Conservation (phyloP, 2,888 invertebrate genomes). For the Parochlus steinenii region DNA sequence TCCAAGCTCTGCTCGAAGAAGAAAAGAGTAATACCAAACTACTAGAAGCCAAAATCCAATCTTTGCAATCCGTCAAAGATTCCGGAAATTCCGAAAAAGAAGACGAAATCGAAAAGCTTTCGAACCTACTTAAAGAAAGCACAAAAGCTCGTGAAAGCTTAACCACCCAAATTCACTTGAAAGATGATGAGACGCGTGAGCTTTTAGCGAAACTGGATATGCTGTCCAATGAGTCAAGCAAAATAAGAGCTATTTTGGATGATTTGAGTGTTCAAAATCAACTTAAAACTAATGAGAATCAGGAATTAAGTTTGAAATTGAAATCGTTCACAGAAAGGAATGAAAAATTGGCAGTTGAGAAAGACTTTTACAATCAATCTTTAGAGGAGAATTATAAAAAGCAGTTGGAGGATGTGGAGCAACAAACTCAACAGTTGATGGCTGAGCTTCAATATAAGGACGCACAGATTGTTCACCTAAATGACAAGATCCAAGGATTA, state of each 20-base stretch:
- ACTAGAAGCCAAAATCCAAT: slow-evolving; percentile 20
- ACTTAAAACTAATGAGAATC: slow-evolving; percentile 17
- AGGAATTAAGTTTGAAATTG: slow-evolving; percentile 16
- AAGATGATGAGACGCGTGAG: slow-evolving; percentile 14
- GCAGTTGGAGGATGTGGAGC: slow-evolving; percentile 14
- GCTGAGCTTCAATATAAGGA: slow-evolving; percentile 24
- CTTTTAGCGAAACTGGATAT: slow-evolving; percentile 14
- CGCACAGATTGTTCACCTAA: slow-evolving; percentile 23
- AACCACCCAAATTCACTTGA: slow-evolving; percentile 13
- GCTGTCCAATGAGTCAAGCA: slow-evolving; percentile 15
- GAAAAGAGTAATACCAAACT: slow-evolving; percentile 28
- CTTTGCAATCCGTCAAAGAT: slow-evolving; percentile 14
- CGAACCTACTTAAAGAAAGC: slow-evolving; percentile 13
- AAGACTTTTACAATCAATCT: slow-evolving; percentile 9
- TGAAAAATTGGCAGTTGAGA: slow-evolving; percentile 14
- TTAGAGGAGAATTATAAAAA: slow-evolving; percentile 12
- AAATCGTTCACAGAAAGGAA: slow-evolving; percentile 14
- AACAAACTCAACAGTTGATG: slow-evolving; percentile 15
- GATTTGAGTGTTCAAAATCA: slow-evolving; percentile 14
- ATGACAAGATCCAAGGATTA: slow-evolving; percentile 27
- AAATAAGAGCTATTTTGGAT: slow-evolving; percentile 14
- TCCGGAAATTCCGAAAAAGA: slow-evolving; percentile 14
- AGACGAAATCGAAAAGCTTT: slow-evolving; percentile 15
- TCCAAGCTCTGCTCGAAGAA: slow-evolving; percentile 39
- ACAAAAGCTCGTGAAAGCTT: slow-evolving; percentile 13